Evolutionary conservation across 2,888 invertebrate genomes (phyloP), one percentile per base, ranked within the genome.

Genomic region (Scrobipalpa atriplicella): DNA sequence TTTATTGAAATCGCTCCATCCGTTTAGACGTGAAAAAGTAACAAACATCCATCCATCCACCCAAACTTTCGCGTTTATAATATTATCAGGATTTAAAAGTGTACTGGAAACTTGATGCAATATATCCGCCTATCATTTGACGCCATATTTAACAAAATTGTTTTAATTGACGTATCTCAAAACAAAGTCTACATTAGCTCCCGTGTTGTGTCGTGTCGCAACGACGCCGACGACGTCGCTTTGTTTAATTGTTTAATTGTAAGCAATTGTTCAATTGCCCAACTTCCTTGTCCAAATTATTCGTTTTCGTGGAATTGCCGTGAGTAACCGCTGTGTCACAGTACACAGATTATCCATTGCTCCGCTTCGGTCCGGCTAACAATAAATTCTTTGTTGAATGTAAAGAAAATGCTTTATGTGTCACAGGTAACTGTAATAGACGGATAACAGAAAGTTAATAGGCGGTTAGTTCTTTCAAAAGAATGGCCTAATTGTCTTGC

Each of bases 211-310:
- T 74, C 74, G 75, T 74, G 69, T 68, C 72, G 73, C 56, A 36
- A 8, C 11, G 56, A 73, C 74, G 69, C 68, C 71, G 73, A 8
- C 11, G 56, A 73, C 74, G 69, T 68, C 71, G 73, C 36, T 36
- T 36, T 58, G 38, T 66, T 66, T 68, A 75, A 79, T 89, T 89
- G 82, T 84, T 82, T 89, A 88, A 90, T 87, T 79, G 82, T 56
- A 64, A 67, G 62, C 78, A 83, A 82, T 83, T 82, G 78, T 74
- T 68, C 77, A 78, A 79, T 83, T 80, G 78, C 75, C 70, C 75
- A 75, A 82, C 78, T 80, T 80, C 75, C 74, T 73, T 66, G 70
- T 73, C 69, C 71, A 62, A 70, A 74, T 73, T 72, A 72, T 75
- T 73, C 75, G 74, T 76, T 78, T 85, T 82, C 77, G 73, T 72